Conservation (phyloP, 2,888 invertebrate species). For the Carcina quercana region DNA sequence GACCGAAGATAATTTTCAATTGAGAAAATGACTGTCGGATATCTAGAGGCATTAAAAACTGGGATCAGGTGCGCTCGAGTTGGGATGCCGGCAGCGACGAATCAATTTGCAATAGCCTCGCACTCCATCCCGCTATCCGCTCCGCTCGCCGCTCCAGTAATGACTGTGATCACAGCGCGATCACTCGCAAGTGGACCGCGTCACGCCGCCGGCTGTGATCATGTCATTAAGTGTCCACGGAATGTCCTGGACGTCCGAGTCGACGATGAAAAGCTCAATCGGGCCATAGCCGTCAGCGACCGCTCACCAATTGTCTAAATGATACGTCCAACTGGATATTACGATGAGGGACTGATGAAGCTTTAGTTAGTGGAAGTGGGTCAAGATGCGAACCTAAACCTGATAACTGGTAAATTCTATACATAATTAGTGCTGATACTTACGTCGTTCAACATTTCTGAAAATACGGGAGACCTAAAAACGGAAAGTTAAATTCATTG, state of each 20-base stretch:
- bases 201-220: conserved; percentile 53
- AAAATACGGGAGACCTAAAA: too few relatives aligned
- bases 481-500: too few relatives aligned
- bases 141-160: conserved; percentile 39
- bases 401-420: too few relatives aligned
- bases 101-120: conserved; percentile 45
- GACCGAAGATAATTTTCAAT: conserved; percentile 9
- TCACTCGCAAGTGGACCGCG: too few relatives aligned
- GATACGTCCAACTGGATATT: conserved; percentile 24
- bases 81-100: conserved; percentile 35
- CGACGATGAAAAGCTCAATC: conserved; percentile 42
- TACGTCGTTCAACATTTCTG: too few relatives aligned
- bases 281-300: conserved; percentile 43
- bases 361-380: conserved; percentile 9
- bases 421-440: too few relatives aligned
- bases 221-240: conserved; percentile 47
- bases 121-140: conserved; percentile 23
- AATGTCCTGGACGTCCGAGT: conserved; percentile 45
- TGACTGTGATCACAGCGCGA: conserved; percentile 39
- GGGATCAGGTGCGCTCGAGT: conserved; percentile 31
- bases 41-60: conserved; percentile 16
- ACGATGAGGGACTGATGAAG: conserved; percentile 12
- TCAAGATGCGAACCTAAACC: too few relatives aligned
- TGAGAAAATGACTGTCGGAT: conserved; percentile 4
- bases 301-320: conserved; percentile 33